Conservation (phyloP, 2,797 vertebrate species). For the Merluccius polli region DNA sequence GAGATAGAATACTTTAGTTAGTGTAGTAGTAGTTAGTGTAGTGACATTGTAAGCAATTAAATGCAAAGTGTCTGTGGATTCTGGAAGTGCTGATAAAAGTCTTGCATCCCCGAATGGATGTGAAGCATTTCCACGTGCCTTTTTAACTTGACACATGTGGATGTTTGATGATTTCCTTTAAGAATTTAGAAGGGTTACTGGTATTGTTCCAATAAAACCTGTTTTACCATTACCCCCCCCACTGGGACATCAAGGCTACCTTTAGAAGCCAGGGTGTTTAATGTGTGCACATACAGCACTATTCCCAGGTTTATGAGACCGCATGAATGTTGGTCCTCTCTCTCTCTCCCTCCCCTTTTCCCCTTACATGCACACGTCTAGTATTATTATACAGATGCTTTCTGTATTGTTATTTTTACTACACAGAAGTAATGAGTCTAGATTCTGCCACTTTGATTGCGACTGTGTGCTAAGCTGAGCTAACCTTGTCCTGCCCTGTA, state of each 20-base stretch:
- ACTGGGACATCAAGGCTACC: constrained; percentile 36
- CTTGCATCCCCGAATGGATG: neutral
- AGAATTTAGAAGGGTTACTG: constrained; percentile 42
- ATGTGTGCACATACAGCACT: constrained; percentile 22
- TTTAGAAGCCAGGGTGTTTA: constrained; percentile 48
- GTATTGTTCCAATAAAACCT: constrained; percentile 39
- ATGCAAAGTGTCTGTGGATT: neutral
- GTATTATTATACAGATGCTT: constrained; percentile 26
- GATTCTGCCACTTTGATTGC: constrained; percentile 33
- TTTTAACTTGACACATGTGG: neutral
- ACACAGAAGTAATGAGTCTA: constrained; percentile 32
- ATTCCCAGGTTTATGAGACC: neutral
- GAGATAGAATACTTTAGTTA: neutral
- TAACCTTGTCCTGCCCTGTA: constrained; percentile 55
- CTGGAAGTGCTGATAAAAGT: neutral
- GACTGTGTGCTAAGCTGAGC: constrained; percentile 34
- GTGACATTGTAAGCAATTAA: neutral
- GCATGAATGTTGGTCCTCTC: neutral
- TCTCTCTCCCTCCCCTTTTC: neutral
- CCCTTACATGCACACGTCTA: constrained; percentile 7
- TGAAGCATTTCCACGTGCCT: neutral
- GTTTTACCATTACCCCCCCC: constrained; percentile 53
- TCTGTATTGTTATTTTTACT: constrained; percentile 25
- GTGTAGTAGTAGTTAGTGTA: neutral
- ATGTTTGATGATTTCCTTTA: constrained; percentile 12